Conservation (phyloP, 2,888 invertebrate species). For the Habroteleia sp. region DNA sequence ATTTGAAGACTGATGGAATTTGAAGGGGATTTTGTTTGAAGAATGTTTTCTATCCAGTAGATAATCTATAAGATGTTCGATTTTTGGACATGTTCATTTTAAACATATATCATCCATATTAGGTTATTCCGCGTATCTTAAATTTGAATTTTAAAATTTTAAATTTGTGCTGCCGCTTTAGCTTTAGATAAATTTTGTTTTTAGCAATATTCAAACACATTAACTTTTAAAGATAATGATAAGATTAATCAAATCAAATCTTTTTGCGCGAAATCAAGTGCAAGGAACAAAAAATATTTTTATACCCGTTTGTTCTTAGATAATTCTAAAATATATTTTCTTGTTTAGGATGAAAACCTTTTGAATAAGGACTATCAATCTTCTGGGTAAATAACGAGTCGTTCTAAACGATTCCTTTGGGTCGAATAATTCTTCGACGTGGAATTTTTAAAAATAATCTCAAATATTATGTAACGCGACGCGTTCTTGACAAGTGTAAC, state of each 20-base stretch:
- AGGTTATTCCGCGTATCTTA: not conserved
- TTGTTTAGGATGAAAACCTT: no score
- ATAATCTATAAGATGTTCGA: constrained; percentile 32
- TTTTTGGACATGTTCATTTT: constrained; percentile 38
- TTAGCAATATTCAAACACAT: not conserved
- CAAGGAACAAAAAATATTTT: no score
- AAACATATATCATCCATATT: not conserved
- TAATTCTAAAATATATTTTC: no score
- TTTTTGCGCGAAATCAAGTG: no score
- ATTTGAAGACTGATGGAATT: constrained; percentile 37
- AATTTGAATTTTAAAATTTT: constrained; percentile 16
- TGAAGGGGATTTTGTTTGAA: constrained; percentile 31
- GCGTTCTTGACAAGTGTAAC: constrained; percentile 45
- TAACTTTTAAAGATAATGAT: not conserved
- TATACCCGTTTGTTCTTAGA: no score
- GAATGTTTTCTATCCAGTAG: constrained; percentile 25
- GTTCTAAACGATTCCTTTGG: constrained; percentile 20
- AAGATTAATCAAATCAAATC: no score
- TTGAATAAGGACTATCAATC: constrained; percentile 8
- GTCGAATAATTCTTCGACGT: constrained; percentile 17
- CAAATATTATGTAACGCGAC: constrained; percentile 35
- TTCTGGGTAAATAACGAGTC: constrained; percentile 19
- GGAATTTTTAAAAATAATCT: constrained; percentile 39
- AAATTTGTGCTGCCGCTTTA: constrained; percentile 2
- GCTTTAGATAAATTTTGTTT: not conserved